Percentiles rank a stretch among this genome's conserved stretches.
These are phyloP conservation scores for Montipora sp. DNA, from an alignment of 64 coral and sea anemone genomes.

Conservation along the genomic window DNA sequence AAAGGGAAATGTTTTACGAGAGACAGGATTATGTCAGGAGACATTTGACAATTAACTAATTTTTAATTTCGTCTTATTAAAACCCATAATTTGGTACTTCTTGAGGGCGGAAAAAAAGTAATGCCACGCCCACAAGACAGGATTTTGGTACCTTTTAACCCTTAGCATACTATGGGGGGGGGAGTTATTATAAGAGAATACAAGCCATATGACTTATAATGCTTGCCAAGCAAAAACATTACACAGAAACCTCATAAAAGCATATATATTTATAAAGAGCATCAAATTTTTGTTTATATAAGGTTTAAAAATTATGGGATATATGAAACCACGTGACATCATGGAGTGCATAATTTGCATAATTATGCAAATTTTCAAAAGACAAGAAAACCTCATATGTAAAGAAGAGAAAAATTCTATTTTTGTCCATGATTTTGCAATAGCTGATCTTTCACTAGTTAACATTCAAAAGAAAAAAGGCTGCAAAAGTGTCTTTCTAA, in stretches of 20 bases:
- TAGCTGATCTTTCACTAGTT: too few species aligned
- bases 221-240: conserved; percentile 13
- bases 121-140: too few species aligned
- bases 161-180: too few species aligned
- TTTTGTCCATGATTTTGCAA: too few species aligned
- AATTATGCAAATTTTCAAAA: neutral
- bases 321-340: conserved; percentile 1
- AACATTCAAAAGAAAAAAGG: too few species aligned
- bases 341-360: neutral
- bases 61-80: too few species aligned
- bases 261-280: conserved; percentile 3
- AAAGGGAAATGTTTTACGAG: too few species aligned
- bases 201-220: conserved; percentile 4
- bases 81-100: too few species aligned
- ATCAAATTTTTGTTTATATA: neutral
- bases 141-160: too few species aligned
- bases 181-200: neutral
- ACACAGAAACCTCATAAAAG: neutral
- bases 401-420: neutral
- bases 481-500: neutral
- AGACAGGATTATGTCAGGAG: too few species aligned
- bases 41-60: too few species aligned
- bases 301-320: neutral
- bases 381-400: neutral
- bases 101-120: too few species aligned